phyloP scores from a whole-genome alignment of 2,888 invertebrate species.

The Graphium colonna region DNA sequence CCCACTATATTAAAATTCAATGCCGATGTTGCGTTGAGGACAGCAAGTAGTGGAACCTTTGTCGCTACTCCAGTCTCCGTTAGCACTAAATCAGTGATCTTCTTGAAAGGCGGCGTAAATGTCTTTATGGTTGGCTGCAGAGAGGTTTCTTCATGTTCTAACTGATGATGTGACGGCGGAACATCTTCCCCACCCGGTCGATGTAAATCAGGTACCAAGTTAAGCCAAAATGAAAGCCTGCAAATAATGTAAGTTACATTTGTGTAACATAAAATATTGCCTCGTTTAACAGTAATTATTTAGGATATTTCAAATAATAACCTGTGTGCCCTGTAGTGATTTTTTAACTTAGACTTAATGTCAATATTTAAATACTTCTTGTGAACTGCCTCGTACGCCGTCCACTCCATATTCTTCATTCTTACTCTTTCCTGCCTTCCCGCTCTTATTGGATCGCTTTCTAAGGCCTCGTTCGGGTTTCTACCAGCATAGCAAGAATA shows the following conservation, averaged over 20 bases:
- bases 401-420: conserved; percentile 95
- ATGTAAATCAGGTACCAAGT: conserved; percentile 94
- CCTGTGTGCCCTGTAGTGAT: conserved; percentile 95
- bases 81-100: conserved; percentile 72
- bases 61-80: conserved; percentile 65
- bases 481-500: conserved; percentile 60
- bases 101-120: conserved; percentile 77
- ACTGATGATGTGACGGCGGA: conserved; percentile 90
- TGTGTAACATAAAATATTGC: too few relatives aligned
- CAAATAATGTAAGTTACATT: too few relatives aligned
- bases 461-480: conserved; percentile 93
- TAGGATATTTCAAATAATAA: conserved; percentile 31
- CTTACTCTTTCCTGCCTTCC: conserved; percentile 89
- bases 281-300: too few relatives aligned
- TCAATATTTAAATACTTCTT: conserved; percentile 96
- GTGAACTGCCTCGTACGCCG: conserved; percentile 93
- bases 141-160: conserved; percentile 86
- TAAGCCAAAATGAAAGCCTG: conserved; percentile 95
- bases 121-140: conserved; percentile 78
- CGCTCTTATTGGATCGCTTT: conserved; percentile 82
- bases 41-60: conserved; percentile 58
- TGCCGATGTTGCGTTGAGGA: conserved; percentile 66
- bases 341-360: conserved; percentile 93
- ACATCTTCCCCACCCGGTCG: conserved; percentile 93
- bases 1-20: conserved; percentile 66